Evolutionary conservation across 2,797 vertebrate genomes (phyloP), one percentile per base, ranked within the genome.

Genomic region (Gila robusta): DNA sequence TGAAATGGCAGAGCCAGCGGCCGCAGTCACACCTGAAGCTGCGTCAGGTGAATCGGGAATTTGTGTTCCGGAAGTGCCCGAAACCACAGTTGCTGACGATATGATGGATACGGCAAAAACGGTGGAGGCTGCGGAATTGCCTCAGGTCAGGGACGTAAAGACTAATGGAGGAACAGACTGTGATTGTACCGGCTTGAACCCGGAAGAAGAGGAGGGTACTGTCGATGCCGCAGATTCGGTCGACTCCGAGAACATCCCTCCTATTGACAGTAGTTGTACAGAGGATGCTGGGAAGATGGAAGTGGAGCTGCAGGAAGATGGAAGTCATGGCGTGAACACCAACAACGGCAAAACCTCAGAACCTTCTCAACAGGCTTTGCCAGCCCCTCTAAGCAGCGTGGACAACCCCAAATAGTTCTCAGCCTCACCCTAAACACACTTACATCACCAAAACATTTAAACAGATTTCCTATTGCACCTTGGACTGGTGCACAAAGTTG

Each of bases 401-500:
- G 97, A 97, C 94, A 95, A 96, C 95, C 97, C 96, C 94, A 97
- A 99, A 96, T 99, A 97, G 97, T 92, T 93, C 87, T 92, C 88
- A 52, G 84, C 89, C 90, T 92, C 89, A 37, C 72, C 77, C 93
- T 90, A 91, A 94, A 71, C 86, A 85, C 78, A 85, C 37, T 74
- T 86, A 72, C 88, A 83, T 84, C 87, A 91, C 89, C 90, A 90
- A 94, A 91, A 94, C 93, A 91, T 94, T 93, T 91, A 93, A 92
- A 92, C 90, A 93, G 93, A 92, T 95, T 93, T 87, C 94, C 91
- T 95, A 96, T 96, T 96, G 97, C 97, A 96, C 97, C 96, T 83
- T 52, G 86, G 94, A 95, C 90, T 6, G 97, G 97, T 97, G 98
- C 97, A 95, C 95, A 95, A 97, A 97, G 97, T 98, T 99, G 98